These are phyloP conservation scores for Nannoperca obscura DNA, from an alignment of 2,797 vertebrate genomes.

Conservation along the genomic window DNA sequence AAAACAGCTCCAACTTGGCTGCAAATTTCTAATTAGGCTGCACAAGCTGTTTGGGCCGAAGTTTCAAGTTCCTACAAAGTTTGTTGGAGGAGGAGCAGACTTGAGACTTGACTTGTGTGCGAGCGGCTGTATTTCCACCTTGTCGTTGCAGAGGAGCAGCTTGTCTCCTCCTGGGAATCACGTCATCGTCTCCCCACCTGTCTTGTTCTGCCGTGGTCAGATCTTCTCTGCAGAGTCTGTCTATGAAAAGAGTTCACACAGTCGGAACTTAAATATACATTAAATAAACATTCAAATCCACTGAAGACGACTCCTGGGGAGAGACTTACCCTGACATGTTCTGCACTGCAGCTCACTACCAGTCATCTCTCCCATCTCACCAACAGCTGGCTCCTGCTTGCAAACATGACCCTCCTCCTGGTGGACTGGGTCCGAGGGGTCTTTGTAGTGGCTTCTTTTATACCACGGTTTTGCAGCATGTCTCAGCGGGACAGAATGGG, in stretches of 20 bases:
- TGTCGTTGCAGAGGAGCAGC: conserved; percentile 63
- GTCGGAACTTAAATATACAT: not conserved
- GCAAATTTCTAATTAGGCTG: not conserved
- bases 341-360: conserved; percentile 63
- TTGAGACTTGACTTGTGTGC: not conserved
- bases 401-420: conserved; percentile 41
- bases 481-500: conserved; percentile 44
- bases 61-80: not conserved
- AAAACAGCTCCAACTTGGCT: not conserved
- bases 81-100: not conserved
- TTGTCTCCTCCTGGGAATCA: conserved; percentile 68
- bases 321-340: conserved; percentile 72
- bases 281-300: not conserved
- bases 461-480: conserved; percentile 62
- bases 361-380: conserved; percentile 37
- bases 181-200: conserved; percentile 63
- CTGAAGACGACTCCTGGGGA: rapidly evolving
- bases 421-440: not conserved
- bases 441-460: conserved; percentile 63
- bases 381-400: conserved; percentile 46
- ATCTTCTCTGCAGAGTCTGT: conserved; percentile 69
- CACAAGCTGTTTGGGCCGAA: not conserved
- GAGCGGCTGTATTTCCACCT: conserved; percentile 55
- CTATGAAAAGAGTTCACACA: conserved; percentile 51
- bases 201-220: conserved; percentile 52